These are phyloP conservation scores for Morpho deidamia DNA, from an alignment of 2,888 invertebrate genomes.

Conservation along the genomic window DNA sequence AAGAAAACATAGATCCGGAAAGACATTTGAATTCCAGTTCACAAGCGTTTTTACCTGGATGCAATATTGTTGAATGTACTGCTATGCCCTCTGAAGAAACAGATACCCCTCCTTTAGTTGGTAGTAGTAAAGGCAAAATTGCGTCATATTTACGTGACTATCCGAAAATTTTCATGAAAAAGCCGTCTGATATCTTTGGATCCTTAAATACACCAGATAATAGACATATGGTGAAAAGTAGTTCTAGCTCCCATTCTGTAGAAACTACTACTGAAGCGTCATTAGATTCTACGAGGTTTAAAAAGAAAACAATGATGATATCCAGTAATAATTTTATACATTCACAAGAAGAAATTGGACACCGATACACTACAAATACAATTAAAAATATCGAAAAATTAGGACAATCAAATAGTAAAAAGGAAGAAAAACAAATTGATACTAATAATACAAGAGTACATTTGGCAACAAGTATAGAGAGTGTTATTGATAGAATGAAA, in stretches of 20 bases:
- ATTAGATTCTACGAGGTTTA: not conserved
- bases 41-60: slow-evolving; percentile 13
- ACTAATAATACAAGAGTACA: slow-evolving; percentile 11
- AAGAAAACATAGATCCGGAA: slow-evolving; percentile 33
- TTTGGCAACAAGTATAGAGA: slow-evolving; percentile 13
- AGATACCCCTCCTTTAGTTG: slow-evolving; percentile 49
- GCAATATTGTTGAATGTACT: slow-evolving; percentile 25
- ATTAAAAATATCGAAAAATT: not conserved
- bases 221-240: slow-evolving; percentile 15
- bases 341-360: slow-evolving; percentile 7
- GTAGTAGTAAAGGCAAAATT: slow-evolving; percentile 42
- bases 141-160: slow-evolving; percentile 61
- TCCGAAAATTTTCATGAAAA: slow-evolving; percentile 66
- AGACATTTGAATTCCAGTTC: slow-evolving; percentile 29
- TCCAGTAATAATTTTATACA: not conserved
- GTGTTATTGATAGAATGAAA: slow-evolving; percentile 17
- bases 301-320: not conserved
- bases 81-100: slow-evolving; percentile 34
- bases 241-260: slow-evolving; percentile 3
- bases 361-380: not conserved
- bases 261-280: slow-evolving; percentile 5
- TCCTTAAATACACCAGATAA: slow-evolving; percentile 5
- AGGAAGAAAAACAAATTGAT: not conserved
- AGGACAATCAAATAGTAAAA: not conserved
- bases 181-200: slow-evolving; percentile 32